Base-by-base conservation (phyloP, 2,113 vertebrate genomes). In the Monarcha castaneiventris region DNA sequence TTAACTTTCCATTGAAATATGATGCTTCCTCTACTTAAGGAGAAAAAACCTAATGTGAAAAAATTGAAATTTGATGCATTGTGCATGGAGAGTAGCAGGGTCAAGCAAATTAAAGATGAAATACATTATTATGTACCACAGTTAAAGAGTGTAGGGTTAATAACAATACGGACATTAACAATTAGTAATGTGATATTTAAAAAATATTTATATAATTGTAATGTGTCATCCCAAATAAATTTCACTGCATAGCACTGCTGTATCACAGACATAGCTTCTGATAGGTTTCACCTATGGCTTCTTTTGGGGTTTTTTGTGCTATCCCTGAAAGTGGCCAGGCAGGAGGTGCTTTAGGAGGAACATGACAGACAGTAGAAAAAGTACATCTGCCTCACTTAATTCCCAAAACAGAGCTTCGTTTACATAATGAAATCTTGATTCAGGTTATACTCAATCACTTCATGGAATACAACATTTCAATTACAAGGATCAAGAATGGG, bases 181-280 rank as follows among this genome's bases (percentile, higher is more conserved):
- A 90, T 85, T 94, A 97, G 86, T 56, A 58, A 66, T 37, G 52
- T 51, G 79, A 62, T 92, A 95, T 96, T 96, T 94, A 48, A 49
- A 54, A 87, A 89, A 75, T 59, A 83, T 87, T 97, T 73, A 29
- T 54, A 12, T 43, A 75, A 74, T 72, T 71, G 19, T 84, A 90
- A 86, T 46, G 67, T 77, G 39, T 72, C n/a, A 54, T 51, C 78
- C 9, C 56, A 91, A 95, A 84, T 78, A 84, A 84, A 92, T 69
- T 83, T 79, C 54, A 51, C 16, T 51, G 32, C n/a, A 30, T 2
- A 82, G 67, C 71, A 76, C 27, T 56, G 55, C 79, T 48, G 23
- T 55, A 71, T n/a, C 33, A 90, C 22, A 83, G 46, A 51, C 89
- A 55, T 4, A 59, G 51, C 33, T 87, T 82, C 77, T 89, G 49